phyloP scores from a whole-genome alignment of 2,888 invertebrate genomes.

The Stenurella melanura region DNA sequence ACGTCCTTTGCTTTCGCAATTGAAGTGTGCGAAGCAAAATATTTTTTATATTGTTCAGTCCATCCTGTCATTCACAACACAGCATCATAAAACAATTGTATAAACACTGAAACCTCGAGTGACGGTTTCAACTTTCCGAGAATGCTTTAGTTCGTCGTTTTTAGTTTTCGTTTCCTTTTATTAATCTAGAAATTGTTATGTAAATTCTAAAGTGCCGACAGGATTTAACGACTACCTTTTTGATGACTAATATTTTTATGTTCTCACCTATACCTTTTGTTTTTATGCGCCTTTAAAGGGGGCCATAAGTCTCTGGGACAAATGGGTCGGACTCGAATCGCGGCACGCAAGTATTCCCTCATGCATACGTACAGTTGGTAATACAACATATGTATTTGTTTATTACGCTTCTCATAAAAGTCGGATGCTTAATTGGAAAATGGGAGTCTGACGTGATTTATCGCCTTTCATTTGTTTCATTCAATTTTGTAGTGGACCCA shows the following conservation, averaged over 20 bases:
- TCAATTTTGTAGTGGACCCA: not conserved
- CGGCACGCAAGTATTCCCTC: not conserved
- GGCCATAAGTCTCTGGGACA: constrained; percentile 19
- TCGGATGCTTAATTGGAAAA: constrained; percentile 3
- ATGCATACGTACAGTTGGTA: too few species aligned
- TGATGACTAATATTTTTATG: constrained; percentile 31
- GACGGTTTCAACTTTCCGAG: constrained; percentile 20
- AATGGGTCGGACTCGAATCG: not conserved
- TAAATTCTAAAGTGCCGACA: constrained; percentile 35
- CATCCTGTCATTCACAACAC: constrained; percentile 17
- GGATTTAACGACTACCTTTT: constrained; percentile 25
- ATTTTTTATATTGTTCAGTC: constrained; percentile 15
- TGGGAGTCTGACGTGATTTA: constrained; percentile 2
- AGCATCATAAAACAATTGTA: constrained; percentile 28
- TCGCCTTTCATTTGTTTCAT: not conserved
- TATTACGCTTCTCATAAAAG: constrained; percentile 7
- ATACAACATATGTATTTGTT: constrained; percentile 3
- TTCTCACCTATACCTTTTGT: constrained; percentile 16
- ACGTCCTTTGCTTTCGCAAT: constrained; percentile 23
- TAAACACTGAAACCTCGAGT: constrained; percentile 10
- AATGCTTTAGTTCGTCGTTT: not conserved
- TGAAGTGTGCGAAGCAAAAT: constrained; percentile 15
- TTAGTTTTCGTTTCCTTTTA: constrained; percentile 31
- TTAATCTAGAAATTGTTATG: constrained; percentile 35
- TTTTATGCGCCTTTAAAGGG: constrained; percentile 7